phyloP scores from a whole-genome alignment of 2,888 invertebrate species.

The Leptinotarsa juncta region DNA sequence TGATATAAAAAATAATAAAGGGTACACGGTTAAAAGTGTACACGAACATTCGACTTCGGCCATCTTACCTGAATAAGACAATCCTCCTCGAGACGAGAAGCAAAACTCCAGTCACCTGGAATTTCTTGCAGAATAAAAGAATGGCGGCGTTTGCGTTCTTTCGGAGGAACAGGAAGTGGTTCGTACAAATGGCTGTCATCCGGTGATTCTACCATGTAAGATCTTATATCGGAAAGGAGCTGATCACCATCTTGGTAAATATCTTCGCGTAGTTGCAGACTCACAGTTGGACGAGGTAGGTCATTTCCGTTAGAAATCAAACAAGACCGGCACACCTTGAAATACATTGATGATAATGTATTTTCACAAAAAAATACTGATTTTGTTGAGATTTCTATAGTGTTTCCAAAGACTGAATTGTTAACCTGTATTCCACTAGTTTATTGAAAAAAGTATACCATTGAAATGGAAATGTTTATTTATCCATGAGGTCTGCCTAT shows the following conservation, averaged over 20 bases:
- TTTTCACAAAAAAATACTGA: too few species aligned
- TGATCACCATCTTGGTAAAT: constrained; percentile 73
- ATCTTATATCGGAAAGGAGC: constrained; percentile 71
- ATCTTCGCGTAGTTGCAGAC: constrained; percentile 66
- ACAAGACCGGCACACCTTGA: constrained; percentile 61
- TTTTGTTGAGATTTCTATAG: neutral
- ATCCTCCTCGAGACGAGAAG: constrained; percentile 63
- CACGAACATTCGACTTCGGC: too few species aligned
- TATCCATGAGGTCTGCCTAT: too few species aligned
- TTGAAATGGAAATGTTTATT: too few species aligned
- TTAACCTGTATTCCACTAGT: neutral
- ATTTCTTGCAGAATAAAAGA: constrained; percentile 52
- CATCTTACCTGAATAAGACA: constrained; percentile 55
- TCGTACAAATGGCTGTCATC: constrained; percentile 52
- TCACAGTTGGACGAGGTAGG: constrained; percentile 47
- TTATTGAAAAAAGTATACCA: too few species aligned
- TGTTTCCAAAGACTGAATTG: neutral
- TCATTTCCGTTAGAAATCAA: constrained; percentile 35
- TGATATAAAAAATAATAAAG: too few species aligned
- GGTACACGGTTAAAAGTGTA: too few species aligned
- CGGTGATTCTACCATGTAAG: constrained; percentile 63
- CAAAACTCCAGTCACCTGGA: constrained; percentile 68
- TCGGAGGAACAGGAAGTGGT: constrained; percentile 37
- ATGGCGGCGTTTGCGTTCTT: constrained; percentile 68
- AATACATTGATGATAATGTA: neutral